Evolutionary conservation across 2,113 vertebrate species (phyloP), one percentile per base, ranked within the genome.

Genomic region (Phyllostomus discolor): DNA sequence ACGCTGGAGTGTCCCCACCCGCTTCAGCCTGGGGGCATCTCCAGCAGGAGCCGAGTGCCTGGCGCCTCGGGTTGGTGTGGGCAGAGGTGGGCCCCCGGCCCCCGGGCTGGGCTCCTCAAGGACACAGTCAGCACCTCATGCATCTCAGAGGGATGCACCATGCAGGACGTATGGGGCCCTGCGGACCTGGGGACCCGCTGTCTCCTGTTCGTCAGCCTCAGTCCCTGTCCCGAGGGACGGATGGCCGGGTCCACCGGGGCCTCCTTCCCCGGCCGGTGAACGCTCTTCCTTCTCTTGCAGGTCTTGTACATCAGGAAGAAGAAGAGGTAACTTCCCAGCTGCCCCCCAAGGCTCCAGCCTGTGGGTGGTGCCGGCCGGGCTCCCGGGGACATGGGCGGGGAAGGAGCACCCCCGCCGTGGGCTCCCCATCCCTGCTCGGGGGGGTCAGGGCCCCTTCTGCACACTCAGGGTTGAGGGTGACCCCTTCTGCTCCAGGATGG

Each of bases 291-390:
- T 98, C 66, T 98, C 76, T 95, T 97, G 66, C 96, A 99, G 99
- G 99, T 99, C 98, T 98, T 99, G 94, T 99, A 99, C 95, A 99
- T 99, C 98, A 99, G 99, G 98, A 99, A 99, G 98, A 98, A 98
- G 96, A 99, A 99, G 98, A 99, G 99, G 99, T 99, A 98, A 98
- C 66, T 86, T 89, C 95, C 83, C 16, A 64, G 48, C 50, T 73
- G 24, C 54, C 52, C 5, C 50, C 79, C 24, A 3, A 52, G 54
- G n/a, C 73, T 38, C 1, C 15, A 50, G 69, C 43, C 52, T 2
- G 0, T 28, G 35, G 73, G 48, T 33, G 28, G 16, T 31, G 57
- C 66, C 43, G 64, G 84, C 62, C 35, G n/a, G 43, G 17, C 43
- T 85, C 72, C 19, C 57, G 35, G 43, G 66, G 10, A 16, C 0